These are phyloP conservation scores for Yponomeuta malinellus DNA, from an alignment of 2,888 invertebrate genomes.

Conservation along the genomic window DNA sequence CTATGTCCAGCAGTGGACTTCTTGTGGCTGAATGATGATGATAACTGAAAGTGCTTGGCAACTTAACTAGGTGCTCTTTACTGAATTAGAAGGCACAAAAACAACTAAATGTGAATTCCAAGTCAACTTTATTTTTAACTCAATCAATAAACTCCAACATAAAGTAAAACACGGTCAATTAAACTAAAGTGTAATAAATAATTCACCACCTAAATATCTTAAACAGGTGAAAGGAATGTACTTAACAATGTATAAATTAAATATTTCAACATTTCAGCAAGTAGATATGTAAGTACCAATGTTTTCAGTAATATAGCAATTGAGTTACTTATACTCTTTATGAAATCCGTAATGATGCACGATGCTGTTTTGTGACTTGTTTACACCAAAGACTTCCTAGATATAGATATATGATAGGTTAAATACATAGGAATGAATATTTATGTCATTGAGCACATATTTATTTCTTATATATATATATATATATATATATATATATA, in stretches of 20 bases:
- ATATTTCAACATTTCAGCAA: not conserved
- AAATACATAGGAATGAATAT: not conserved
- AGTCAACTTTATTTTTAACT: conserved; percentile 24
- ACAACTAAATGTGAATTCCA: not conserved
- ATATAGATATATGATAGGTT: not conserved
- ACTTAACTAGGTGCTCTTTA: no score
- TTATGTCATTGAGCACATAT: conserved; percentile 1
- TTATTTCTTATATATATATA: not conserved
- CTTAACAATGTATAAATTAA: not conserved
- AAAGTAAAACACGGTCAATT: conserved; percentile 11
- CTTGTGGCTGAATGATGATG: no score
- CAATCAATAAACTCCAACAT: conserved; percentile 26
- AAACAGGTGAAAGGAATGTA: not conserved
- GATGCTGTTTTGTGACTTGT: not conserved
- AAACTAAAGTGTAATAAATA: conserved; percentile 1
- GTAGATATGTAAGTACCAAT: not conserved
- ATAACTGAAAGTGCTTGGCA: no score
- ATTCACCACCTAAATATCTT: conserved; percentile 4
- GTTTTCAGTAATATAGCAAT: no score
- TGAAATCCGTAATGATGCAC: not conserved
- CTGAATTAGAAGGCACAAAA: conserved; percentile 19
- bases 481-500: no score
- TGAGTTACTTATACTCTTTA: not conserved
- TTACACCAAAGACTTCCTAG: not conserved
- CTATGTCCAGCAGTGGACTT: no score